Evolutionary conservation across 2,797 vertebrate species (phyloP).

Genomic region (Micrastur ruficollis): DNA sequence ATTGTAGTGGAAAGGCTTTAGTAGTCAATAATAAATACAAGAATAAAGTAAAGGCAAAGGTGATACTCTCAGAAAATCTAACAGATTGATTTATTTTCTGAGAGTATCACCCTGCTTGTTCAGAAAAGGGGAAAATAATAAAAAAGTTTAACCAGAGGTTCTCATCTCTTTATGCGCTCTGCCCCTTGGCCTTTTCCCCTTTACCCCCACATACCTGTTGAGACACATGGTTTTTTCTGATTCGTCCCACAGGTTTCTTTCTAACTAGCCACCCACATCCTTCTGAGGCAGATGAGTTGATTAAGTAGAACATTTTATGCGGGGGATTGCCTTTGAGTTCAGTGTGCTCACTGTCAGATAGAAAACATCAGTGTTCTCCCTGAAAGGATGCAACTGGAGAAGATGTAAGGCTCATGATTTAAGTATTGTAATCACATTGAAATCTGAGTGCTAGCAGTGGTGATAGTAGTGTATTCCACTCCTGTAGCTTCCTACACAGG

Average conservation of each 20-base stretch:
- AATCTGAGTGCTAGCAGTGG: neutral
- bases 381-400: neutral
- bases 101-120: neutral
- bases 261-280: neutral
- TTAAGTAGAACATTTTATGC: neutral
- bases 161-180: neutral
- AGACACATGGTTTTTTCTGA: neutral
- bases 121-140: neutral
- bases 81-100: neutral
- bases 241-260: neutral
- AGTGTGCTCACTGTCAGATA: neutral
- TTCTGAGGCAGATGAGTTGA: neutral
- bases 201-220: neutral
- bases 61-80: neutral
- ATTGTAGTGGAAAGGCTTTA: neutral
- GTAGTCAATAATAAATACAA: neutral
- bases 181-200: neutral
- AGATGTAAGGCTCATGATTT: neutral
- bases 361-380: neutral
- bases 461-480: neutral
- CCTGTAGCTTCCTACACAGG: neutral
- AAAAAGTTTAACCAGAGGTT: neutral
- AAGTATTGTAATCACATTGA: neutral
- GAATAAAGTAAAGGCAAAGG: neutral
- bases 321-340: neutral